Evolutionary conservation across 2,113 vertebrate genomes (phyloP).

Genomic region (Mormoops blainvillei): DNA sequence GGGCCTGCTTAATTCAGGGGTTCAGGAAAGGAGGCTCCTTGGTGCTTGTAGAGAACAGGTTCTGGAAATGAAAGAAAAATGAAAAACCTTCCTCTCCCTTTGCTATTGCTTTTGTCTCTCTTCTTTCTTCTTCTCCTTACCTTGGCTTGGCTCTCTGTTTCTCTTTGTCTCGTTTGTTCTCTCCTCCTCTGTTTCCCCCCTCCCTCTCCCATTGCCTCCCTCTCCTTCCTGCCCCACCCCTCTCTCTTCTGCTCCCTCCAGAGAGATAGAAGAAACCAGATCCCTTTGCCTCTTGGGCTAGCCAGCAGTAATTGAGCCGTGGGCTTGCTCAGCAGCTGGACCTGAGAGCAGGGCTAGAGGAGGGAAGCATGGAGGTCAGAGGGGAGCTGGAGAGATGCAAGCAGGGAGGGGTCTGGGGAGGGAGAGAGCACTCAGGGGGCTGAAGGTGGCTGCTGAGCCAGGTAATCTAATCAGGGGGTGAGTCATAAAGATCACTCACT

Average conservation of each 20-base stretch:
- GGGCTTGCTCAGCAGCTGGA: slow-evolving; percentile 29
- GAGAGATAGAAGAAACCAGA: slow-evolving; percentile 52
- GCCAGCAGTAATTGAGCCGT: slow-evolving; percentile 53
- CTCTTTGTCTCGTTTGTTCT: slow-evolving; percentile 50
- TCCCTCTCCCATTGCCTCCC: neutral
- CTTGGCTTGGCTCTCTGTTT: slow-evolving; percentile 26
- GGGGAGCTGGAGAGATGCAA: neutral
- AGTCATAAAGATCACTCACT: slow-evolving; percentile 69
- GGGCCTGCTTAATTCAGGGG: neutral
- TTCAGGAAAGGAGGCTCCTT: neutral
- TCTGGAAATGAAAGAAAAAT: slow-evolving; percentile 33
- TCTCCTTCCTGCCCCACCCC: neutral
- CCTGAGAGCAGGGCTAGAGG: neutral
- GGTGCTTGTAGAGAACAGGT: neutral
- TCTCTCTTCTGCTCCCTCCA: slow-evolving; percentile 40
- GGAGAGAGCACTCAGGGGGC: slow-evolving; percentile 12
- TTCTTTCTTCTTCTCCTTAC: neutral
- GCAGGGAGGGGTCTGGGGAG: neutral
- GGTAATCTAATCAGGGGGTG: slow-evolving; percentile 71
- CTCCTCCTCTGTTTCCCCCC: neutral
- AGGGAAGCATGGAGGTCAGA: neutral
- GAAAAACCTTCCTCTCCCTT: neutral
- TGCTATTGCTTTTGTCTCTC: neutral
- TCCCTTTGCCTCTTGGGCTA: neutral
- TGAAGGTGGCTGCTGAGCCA: slow-evolving; percentile 59